Base-by-base conservation (phyloP, 2,113 vertebrate species). In the Aythya baeri region DNA sequence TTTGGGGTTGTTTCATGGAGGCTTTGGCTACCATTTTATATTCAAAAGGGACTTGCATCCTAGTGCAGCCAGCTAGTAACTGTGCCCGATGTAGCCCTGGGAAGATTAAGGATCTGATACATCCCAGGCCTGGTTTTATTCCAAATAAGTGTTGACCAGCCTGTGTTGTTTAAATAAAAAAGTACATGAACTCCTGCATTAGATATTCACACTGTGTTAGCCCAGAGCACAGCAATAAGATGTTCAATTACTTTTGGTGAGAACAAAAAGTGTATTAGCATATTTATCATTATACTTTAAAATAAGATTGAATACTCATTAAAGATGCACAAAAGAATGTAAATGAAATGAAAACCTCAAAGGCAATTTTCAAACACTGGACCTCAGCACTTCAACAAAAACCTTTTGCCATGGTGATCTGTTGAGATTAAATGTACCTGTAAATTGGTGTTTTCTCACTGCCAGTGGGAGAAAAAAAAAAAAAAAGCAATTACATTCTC, bases 231-330 rank as follows among this genome's bases (percentile, higher is more conserved):
- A 57, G 63, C 67, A 85, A 41, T 91, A 86, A 94, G 68, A 95
- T 96, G 52, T 92, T 93, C 83, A 96, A 73, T 94, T 95, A 86
- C 49, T 95, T 95, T 32, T n/a, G 11, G n/a, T 18, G 5, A 94
- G 74, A 96, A 95, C 61, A 95, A 97, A 94, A 91, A 91, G 43
- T 34, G 15, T 80, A 94, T 96, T 95, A 96, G 78, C 94, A 93
- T 96, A 97, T 97, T 97, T 95, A 94, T 96, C 91, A 95, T 95
- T 95, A 94, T 89, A 96, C 87, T 97, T 96, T 97, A 94, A 98
- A 97, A 96, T 96, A 93, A 88, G 72, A 92, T 80, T n/a, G 36
- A 95, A 82, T 78, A 88, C 36, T 95, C 75, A 96, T 96, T 96
- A 95, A 67, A 93, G 44, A 92, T 93, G 88, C 95, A 97, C 94